Conservation (phyloP, 2,888 invertebrate species). For the Lissocephala sabroskyi region DNA sequence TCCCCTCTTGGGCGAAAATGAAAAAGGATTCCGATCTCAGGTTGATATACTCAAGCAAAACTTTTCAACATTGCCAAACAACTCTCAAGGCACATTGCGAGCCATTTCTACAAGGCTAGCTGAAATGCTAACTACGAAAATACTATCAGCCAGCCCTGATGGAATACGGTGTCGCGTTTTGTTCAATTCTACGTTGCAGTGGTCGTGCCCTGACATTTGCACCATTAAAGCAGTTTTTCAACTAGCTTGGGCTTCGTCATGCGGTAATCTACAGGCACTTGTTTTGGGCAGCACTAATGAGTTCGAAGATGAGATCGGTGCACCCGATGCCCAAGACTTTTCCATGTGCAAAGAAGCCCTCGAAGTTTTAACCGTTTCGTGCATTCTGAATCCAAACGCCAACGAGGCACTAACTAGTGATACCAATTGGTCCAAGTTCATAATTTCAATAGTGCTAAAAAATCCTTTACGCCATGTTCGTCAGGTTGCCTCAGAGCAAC, state of each 20-base stretch:
- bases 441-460: slow-evolving; percentile 89
- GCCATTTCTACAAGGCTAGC: slow-evolving; percentile 89
- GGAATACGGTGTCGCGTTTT: slow-evolving; percentile 74
- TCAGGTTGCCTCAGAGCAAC: slow-evolving; percentile 71
- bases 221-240: slow-evolving; percentile 84
- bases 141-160: slow-evolving; percentile 73
- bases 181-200: slow-evolving; percentile 76
- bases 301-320: slow-evolving; percentile 72
- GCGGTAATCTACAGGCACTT: slow-evolving; percentile 78
- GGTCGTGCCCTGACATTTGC: slow-evolving; percentile 81
- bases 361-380: slow-evolving; percentile 91
- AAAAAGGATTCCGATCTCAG: slow-evolving; percentile 73
- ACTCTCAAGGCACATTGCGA: slow-evolving; percentile 88
- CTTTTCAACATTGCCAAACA: slow-evolving; percentile 83
- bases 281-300: slow-evolving; percentile 76
- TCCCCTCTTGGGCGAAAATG: slow-evolving; percentile 74
- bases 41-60: slow-evolving; percentile 85
- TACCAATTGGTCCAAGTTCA: slow-evolving; percentile 89
- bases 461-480: slow-evolving; percentile 81
- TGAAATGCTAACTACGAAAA: slow-evolving; percentile 83
- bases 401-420: slow-evolving; percentile 87
- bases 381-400: slow-evolving; percentile 91
- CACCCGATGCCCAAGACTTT: slow-evolving; percentile 79
- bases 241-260: slow-evolving; percentile 85
- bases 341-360: slow-evolving; percentile 91